Evolutionary conservation across 1,140 invertebrate genomes (phyloP).

Genomic region (Drosophila yakuba): DNA sequence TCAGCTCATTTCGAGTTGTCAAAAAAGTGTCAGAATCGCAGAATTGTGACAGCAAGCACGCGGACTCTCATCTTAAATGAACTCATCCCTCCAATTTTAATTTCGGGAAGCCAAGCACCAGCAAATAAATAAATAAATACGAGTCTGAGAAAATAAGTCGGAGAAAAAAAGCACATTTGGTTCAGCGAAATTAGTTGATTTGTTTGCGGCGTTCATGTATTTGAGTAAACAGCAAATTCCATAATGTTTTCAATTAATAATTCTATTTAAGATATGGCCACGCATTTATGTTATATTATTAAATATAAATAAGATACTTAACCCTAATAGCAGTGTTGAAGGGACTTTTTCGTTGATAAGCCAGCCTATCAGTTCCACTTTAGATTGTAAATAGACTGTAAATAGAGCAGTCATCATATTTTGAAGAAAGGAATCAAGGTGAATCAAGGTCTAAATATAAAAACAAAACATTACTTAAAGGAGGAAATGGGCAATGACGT

Average conservation of each 20-base stretch:
- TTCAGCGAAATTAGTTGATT: constrained; percentile 41
- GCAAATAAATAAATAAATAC: constrained; percentile 18
- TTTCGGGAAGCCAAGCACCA: constrained; percentile 9
- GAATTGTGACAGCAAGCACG: constrained; percentile 69
- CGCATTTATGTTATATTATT: not conserved
- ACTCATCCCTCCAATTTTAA: constrained; percentile 40
- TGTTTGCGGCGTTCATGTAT: constrained; percentile 23
- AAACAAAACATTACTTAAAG: not conserved
- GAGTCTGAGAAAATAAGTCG: constrained; percentile 11
- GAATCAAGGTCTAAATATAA: not conserved
- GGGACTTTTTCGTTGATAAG: not conserved
- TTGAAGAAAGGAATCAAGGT: not conserved
- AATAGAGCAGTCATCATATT: not conserved
- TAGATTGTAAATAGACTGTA: not conserved
- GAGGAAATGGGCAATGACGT: not conserved
- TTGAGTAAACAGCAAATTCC: constrained; percentile 66
- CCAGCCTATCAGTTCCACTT: constrained; percentile 1
- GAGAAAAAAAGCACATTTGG: constrained; percentile 10
- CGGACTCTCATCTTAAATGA: constrained; percentile 41
- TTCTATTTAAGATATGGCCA: constrained; percentile 33
- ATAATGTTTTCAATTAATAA: constrained; percentile 80
- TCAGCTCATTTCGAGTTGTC: constrained; percentile 31
- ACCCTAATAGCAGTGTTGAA: no score
- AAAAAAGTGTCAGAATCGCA: constrained; percentile 53
- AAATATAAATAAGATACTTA: not conserved